Evolutionary conservation across 2,888 invertebrate species (phyloP).

Genomic region (Sisyra nigra): DNA sequence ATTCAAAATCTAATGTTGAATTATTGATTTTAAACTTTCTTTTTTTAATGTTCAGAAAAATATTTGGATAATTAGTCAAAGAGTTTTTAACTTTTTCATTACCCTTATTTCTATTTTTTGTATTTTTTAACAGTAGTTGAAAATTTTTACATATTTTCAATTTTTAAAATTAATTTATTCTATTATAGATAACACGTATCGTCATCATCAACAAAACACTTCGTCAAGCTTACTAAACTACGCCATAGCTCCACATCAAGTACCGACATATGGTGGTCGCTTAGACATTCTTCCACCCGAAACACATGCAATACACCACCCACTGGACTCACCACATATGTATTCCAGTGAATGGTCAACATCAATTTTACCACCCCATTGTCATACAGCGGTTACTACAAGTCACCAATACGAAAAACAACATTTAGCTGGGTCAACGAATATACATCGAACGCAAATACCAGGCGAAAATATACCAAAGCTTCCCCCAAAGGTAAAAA

Average conservation of each 20-base stretch:
- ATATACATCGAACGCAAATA: neutral
- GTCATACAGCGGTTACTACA: too few species aligned
- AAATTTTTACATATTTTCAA: neutral
- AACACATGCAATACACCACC: neutral
- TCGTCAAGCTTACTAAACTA: neutral
- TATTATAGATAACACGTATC: neutral
- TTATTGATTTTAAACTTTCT: too few species aligned
- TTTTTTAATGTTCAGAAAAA: too few species aligned
- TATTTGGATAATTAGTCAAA: too few species aligned
- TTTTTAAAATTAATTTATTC: neutral
- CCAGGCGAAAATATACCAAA: neutral
- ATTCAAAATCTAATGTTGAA: too few species aligned
- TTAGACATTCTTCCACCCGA: slow-evolving; percentile 3
- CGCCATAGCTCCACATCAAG: neutral
- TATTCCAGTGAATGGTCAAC: neutral
- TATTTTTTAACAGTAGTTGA: too few species aligned
- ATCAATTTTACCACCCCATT: too few species aligned
- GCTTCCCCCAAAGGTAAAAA: neutral
- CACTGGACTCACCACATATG: slow-evolving; percentile 2
- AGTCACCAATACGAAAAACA: too few species aligned
- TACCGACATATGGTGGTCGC: neutral
- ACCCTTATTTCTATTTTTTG: too few species aligned
- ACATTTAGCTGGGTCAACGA: too few species aligned
- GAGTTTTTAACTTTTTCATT: too few species aligned
- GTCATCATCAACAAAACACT: neutral